Base-by-base conservation (phyloP, 2,113 vertebrate species). In the Aldabrachelys gigantea region DNA sequence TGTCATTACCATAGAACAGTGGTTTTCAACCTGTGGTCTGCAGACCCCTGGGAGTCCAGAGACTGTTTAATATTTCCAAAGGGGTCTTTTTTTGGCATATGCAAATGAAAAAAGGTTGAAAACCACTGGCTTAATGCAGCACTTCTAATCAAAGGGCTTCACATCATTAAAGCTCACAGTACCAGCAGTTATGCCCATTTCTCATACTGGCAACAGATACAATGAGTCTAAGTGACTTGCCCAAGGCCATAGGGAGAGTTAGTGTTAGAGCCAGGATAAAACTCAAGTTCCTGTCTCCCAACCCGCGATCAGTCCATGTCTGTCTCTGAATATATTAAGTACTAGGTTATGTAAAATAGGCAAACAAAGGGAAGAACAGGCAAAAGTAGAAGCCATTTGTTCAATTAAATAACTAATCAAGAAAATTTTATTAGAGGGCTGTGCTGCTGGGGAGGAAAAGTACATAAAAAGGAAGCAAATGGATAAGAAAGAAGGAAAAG, bases 111-210 rank as follows among this genome's bases (percentile, higher is more conserved):
- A 65, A 65, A 72, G 8, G n/a, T 69, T 69, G 65, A 69, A 50
- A 7, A 56, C 1, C 86, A 94, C 8, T 31, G 56, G 10, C 87
- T 94, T 82, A 59, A 0, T 62, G 8, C 47, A 47, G 8, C 35
- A 41, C 4, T 94, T 89, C 82, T 81, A 84, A 84, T 80, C 90
- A 91, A 90, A 90, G 50, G 11, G 41, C 31, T 93, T 95, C 49
- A 52, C 27, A 79, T 47, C 1, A 88, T 52, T 44, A 83, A 81
- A 3, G 4, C 31, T 16, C 57, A 56, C 38, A 85, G 75, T 87
- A 89, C 81, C 6, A 87, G 35, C 52, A 89, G 24, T 57, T 94
- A 91, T 59, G 80, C 53, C 53, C 52, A 44, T 53, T 88, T 90
- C 82, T 22, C 78, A 44, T 29, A n/a, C 57, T 82, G 62, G 65